Conservation (phyloP, 2,113 vertebrate species). For the Microtus richardsoni region DNA sequence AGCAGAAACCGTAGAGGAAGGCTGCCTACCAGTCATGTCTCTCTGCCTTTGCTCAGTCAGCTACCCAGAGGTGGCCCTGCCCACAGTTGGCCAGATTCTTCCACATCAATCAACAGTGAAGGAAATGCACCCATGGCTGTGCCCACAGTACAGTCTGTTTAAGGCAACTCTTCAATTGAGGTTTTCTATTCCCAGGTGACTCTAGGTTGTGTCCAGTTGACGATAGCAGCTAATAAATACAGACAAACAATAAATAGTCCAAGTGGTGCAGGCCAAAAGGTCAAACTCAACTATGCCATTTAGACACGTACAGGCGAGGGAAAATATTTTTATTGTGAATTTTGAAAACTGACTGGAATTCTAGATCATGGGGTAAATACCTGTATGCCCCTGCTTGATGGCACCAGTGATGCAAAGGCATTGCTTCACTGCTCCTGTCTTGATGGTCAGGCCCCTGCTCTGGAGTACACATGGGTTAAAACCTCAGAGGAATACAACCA, state of each 20-base stretch:
- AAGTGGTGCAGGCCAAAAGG: neutral
- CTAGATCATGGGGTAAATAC: neutral
- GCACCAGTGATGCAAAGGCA: accelerated
- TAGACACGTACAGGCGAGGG: neutral
- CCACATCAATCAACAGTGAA: neutral
- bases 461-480: neutral
- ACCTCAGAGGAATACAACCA: neutral
- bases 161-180: too few relatives aligned
- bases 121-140: neutral
- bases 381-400: neutral
- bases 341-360: neutral
- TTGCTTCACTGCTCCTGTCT: neutral
- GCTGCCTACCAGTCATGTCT: too few relatives aligned
- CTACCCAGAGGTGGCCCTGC: neutral
- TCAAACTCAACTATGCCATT: neutral
- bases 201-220: neutral
- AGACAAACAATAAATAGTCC: neutral
- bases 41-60: neutral
- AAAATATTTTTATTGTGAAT: neutral
- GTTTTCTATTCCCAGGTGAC: neutral
- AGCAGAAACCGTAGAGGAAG: neutral
- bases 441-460: neutral
- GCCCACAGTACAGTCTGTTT: neutral
- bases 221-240: neutral
- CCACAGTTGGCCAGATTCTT: neutral